Base-by-base conservation (phyloP, 2,888 invertebrate genomes). In the Deilephila elpenor region DNA sequence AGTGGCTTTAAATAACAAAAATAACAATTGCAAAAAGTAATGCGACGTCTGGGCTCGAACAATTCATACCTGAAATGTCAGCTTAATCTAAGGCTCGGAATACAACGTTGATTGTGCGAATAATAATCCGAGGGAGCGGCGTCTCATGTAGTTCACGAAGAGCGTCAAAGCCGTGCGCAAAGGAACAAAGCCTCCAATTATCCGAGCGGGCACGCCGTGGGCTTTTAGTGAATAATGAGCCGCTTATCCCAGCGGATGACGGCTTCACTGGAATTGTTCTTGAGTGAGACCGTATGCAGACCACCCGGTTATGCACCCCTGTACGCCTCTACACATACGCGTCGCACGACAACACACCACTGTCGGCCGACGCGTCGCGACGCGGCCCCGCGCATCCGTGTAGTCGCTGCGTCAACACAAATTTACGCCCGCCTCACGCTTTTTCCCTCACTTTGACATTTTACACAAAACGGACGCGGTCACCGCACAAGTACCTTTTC, bases 201-300 rank as follows among this genome's bases (percentile, higher is more conserved):
- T 90, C 92, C 88, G 86, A 88, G 88, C 90, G 88, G 87, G 92
- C 93, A 91, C 90, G 93, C 93, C 89, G 91, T 93, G 92, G 91
- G 93, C 93, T 93, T 93, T 94, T 93, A 93, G 93, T 93, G 92
- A 93, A 93, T 94, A 93, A 94, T 93, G 93, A 93, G 92, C 90
- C 90, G 93, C 91, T 93, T 93, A 93, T 91, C 90, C 91, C 88
- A 82, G 84, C 83, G 88, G 88, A 90, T 91, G 92, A 91, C 89
- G 91, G 90, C 87, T 91, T 88, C 91, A 89, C 90, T 92, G 86
- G 89, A 90, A 93, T 88, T 90, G 91, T 91, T 89, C 87, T 88
- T 85, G 90, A 91, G 91, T 90, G 87, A 88, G 88, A 81, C 85
- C 83, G 86, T 73, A 70, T 74, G 73, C 83, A 82, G 91, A 90